Base-by-base conservation (phyloP, 2,888 invertebrate species). In the Melinaea marsaeus region DNA sequence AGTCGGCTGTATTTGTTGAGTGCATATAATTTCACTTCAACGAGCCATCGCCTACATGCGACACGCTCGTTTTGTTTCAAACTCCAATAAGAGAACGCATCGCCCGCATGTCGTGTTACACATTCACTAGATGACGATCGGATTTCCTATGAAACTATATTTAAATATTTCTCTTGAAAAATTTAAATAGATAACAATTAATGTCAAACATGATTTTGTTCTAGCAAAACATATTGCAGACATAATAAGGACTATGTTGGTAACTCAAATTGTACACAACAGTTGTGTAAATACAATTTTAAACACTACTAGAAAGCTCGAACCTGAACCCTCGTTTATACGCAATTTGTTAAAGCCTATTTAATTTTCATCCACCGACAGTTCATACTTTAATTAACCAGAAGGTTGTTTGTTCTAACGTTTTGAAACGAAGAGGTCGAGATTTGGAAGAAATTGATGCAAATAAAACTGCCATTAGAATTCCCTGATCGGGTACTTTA, bases 331-430 rank as follows among this genome's bases (percentile, higher is more conserved):
- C 73, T 70, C 68, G 70, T 77, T 76, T 72, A 75, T 79, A 76
- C 75, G 74, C 77, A 80, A 80, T 81, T 80, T 76, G 78, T 74
- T 75, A 77, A 76, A 78, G 78, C 80, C 80, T 79, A 79, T 80
- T 83, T 79, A 80, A 80, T 82, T 82, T 83, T 76, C 77, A 77
- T 76, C 75, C 72, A 75, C 75, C 74, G 72, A 69, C 71, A 71
- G 79, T 79, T 78, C 75, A 77, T 78, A 76, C 75, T 80, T 80
- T 80, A 81, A 83, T 83, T 81, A 81, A 80, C 77, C 75, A 78
- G 74, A 77, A 74, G 75, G 74, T 73, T 77, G 75, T 75, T 76
- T 75, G 71, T 77, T 75, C 72, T 64, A 77, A 74, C 73, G 74
- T 76, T 77, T 73, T 73, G 76, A 75, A 71, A 74, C 72, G 67